Conservation (phyloP, 2,113 vertebrate species). For the Aspidoscelis tigris region DNA sequence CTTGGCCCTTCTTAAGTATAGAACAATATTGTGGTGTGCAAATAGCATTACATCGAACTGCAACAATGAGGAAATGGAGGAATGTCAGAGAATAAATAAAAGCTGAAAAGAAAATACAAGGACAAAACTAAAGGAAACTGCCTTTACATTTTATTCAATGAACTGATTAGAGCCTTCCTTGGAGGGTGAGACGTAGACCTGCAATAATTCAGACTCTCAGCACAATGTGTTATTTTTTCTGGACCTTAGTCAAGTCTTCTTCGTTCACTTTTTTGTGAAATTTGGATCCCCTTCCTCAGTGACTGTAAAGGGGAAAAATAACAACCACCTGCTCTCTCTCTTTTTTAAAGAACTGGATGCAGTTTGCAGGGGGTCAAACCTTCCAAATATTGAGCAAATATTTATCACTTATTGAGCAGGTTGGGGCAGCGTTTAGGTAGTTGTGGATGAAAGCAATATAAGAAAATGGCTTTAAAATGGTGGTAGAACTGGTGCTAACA, state of each 20-base stretch:
- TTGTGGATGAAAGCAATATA: not conserved
- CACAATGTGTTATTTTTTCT: not conserved
- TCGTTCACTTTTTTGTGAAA: too few species aligned
- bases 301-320: not conserved
- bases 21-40: not conserved
- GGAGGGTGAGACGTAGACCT: not conserved
- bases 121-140: not conserved
- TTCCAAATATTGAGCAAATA: not conserved
- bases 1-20: constrained; percentile 3
- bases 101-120: not conserved
- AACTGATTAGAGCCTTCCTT: not conserved
- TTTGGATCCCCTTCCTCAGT: too few species aligned
- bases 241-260: too few species aligned
- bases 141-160: not conserved
- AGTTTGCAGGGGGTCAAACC: not conserved
- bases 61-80: not conserved
- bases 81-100: too few species aligned
- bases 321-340: not conserved
- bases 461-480: too few species aligned
- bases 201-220: not conserved
- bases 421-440: not conserved
- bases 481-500: too few species aligned
- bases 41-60: too few species aligned
- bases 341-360: not conserved
- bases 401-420: too few species aligned